A percentile compares a stretch with the other conserved stretches of the same genome.
Evolutionary conservation across 2,888 invertebrate genomes (phyloP).

Genomic region (Andrena fulva): DNA sequence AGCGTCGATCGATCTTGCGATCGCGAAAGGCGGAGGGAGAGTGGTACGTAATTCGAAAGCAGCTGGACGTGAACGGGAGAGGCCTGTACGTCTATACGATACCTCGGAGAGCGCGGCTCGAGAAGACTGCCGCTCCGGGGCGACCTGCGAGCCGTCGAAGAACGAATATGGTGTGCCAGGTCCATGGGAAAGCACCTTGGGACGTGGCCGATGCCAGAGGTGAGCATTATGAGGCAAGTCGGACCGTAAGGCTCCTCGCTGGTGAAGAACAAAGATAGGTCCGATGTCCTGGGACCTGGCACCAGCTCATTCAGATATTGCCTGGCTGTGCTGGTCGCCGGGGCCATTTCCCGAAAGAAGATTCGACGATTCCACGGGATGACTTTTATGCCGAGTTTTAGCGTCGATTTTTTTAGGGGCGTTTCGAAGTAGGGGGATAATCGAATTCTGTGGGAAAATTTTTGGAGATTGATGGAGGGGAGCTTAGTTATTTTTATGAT

Average conservation of each 20-base stretch:
- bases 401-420: background rate
- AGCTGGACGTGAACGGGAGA: constrained; percentile 75
- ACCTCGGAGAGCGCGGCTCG: constrained; percentile 55
- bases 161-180: constrained; percentile 70
- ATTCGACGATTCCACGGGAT: background rate
- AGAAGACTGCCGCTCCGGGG: constrained; percentile 43
- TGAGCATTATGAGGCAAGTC: constrained; percentile 70
- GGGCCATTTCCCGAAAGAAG: constrained; percentile 18
- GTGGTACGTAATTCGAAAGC: constrained; percentile 62
- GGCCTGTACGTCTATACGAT: constrained; percentile 50
- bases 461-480: background rate
- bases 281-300: constrained; percentile 67
- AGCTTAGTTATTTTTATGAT: too few species aligned
- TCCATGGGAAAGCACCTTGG: constrained; percentile 71
- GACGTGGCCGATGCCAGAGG: constrained; percentile 68
- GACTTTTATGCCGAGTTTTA: background rate
- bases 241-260: constrained; percentile 36
- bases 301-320: constrained; percentile 60
- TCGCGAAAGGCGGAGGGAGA: constrained; percentile 6
- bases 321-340: constrained; percentile 22
- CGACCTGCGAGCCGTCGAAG: constrained; percentile 52
- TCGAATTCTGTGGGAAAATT: background rate
- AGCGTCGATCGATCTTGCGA: constrained; percentile 27
- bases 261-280: constrained; percentile 60
- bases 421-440: background rate